Conservation (phyloP, 2,888 invertebrate genomes). For the Heliconius erato region DNA sequence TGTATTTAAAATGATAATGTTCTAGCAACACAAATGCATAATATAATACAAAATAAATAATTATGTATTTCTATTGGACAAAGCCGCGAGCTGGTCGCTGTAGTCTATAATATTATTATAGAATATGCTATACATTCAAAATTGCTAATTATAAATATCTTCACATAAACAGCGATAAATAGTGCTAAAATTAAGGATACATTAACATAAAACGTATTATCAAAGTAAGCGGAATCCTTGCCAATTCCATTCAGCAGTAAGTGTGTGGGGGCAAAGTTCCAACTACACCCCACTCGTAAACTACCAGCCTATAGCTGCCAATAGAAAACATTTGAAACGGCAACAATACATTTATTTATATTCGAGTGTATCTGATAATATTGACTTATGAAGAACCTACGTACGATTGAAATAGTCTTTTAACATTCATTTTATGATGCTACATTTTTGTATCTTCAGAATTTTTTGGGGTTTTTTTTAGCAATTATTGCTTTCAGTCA, state of each 20-base stretch:
- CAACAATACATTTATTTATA: slow-evolving; percentile 34
- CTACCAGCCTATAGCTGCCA: slow-evolving; percentile 30
- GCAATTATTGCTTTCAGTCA: too few relatives aligned
- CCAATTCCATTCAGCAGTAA: slow-evolving; percentile 23
- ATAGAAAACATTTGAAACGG: slow-evolving; percentile 27
- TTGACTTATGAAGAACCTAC: slow-evolving; percentile 6
- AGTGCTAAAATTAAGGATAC: background rate
- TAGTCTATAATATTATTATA: background rate
- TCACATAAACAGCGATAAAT: background rate
- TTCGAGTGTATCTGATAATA: slow-evolving; percentile 25
- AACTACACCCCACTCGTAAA: slow-evolving; percentile 19
- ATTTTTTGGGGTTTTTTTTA: background rate
- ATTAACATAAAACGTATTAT: slow-evolving; percentile 14
- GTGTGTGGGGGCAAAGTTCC: slow-evolving; percentile 25
- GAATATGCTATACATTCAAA: background rate
- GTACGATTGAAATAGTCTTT: slow-evolving; percentile 3
- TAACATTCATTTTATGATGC: background rate
- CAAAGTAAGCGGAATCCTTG: slow-evolving; percentile 24
- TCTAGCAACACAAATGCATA: too few relatives aligned
- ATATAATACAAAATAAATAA: too few relatives aligned
- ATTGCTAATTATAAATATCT: background rate
- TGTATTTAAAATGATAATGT: too few relatives aligned
- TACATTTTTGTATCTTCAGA: background rate
- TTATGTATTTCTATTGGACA: too few relatives aligned
- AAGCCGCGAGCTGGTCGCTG: too few relatives aligned